Evolutionary conservation across 1,140 invertebrate species (phyloP).

Genomic region (Nymphalis io): DNA sequence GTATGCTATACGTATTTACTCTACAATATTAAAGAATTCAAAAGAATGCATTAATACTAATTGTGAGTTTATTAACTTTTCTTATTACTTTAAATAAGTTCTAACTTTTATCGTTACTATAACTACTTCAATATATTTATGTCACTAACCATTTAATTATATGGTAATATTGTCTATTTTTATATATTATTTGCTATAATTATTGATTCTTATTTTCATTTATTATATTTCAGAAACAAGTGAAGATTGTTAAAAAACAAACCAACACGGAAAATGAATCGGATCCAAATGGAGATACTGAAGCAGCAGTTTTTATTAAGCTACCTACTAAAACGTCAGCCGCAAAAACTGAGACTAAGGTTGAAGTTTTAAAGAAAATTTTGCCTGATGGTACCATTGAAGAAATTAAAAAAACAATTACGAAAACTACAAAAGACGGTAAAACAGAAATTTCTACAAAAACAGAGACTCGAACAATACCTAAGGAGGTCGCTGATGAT

Average conservation of each 20-base stretch:
- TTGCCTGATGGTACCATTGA: constrained; percentile 69
- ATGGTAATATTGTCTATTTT: neutral
- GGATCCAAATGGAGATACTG: constrained; percentile 62
- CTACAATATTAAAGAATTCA: constrained; percentile 61
- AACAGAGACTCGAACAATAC: constrained; percentile 66
- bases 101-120: constrained; percentile 30
- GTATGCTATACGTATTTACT: constrained; percentile 67
- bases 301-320: constrained; percentile 64
- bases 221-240: constrained; percentile 65
- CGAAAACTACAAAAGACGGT: constrained; percentile 70
- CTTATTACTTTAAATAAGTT: constrained; percentile 26
- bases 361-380: constrained; percentile 68
- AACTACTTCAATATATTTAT: constrained; percentile 5
- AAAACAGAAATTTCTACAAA: constrained; percentile 68
- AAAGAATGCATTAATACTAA: constrained; percentile 50
- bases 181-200: constrained; percentile 10
- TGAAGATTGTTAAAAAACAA: constrained; percentile 63
- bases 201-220: constrained; percentile 23
- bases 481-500: constrained; percentile 58
- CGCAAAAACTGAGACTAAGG: constrained; percentile 71
- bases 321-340: constrained; percentile 67
- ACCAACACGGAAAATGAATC: constrained; percentile 55
- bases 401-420: constrained; percentile 72
- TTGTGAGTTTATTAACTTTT: constrained; percentile 58
- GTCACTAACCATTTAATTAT: constrained; percentile 18